Conservation (phyloP, 1,140 invertebrate species). For the Streblospio benedicti region DNA sequence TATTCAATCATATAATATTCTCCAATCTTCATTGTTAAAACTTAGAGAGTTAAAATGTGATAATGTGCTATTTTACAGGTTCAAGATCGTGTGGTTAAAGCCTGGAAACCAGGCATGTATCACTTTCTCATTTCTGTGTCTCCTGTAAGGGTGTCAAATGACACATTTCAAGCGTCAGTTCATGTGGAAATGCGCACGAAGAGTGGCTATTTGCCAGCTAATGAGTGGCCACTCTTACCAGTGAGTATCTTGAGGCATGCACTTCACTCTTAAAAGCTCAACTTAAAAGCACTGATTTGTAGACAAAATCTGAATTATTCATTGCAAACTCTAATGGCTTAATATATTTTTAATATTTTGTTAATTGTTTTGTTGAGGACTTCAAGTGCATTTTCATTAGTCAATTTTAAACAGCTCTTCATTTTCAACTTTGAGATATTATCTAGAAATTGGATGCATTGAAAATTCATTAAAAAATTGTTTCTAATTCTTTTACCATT, state of each 20-base stretch:
- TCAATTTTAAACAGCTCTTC: not conserved
- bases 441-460: too few relatives aligned
- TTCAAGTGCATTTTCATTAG: not conserved
- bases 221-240: not conserved
- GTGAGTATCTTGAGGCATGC: too few relatives aligned
- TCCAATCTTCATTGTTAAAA: too few relatives aligned
- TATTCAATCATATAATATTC: too few relatives aligned
- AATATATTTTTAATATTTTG: not conserved
- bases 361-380: not conserved
- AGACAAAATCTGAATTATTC: not conserved
- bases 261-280: too few relatives aligned
- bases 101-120: not conserved
- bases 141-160: not conserved
- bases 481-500: conserved; percentile 3
- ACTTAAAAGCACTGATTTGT: too few relatives aligned
- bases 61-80: too few relatives aligned
- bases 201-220: not conserved
- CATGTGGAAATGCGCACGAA: not conserved
- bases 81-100: too few relatives aligned
- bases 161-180: not conserved
- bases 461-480: not conserved
- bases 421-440: too few relatives aligned
- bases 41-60: too few relatives aligned
- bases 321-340: not conserved
- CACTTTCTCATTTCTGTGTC: not conserved